Conservation (phyloP, 2,888 invertebrate species). For the Apodemia mormo region DNA sequence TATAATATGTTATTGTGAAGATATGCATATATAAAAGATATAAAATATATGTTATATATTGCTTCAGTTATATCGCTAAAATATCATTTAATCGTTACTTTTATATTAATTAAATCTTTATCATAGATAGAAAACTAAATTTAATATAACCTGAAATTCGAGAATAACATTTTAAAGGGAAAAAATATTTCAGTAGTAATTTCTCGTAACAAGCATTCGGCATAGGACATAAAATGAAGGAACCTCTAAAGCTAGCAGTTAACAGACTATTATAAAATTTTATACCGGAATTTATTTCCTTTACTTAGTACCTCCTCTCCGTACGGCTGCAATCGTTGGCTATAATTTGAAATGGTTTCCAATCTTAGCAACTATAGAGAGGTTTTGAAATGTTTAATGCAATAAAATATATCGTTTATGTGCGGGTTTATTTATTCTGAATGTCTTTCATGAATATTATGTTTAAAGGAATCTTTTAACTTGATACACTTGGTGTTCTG, state of each 20-base stretch:
- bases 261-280: constrained; percentile 48
- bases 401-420: constrained; percentile 11
- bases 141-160: constrained; percentile 13
- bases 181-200: constrained; percentile 36
- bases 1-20: too few species aligned
- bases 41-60: too few species aligned
- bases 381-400: constrained; percentile 15
- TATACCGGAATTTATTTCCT: constrained; percentile 44
- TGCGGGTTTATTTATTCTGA: background rate
- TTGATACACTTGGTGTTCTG: background rate
- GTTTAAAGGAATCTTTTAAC: constrained; percentile 13
- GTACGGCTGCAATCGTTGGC: constrained; percentile 36
- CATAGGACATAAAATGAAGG: constrained; percentile 39
- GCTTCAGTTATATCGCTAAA: too few species aligned
- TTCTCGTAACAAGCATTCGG: constrained; percentile 40
- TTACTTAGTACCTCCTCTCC: constrained; percentile 37
- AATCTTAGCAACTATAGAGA: constrained; percentile 32
- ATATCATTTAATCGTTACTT: too few species aligned
- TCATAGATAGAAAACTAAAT: background rate
- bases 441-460: background rate
- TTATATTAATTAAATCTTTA: too few species aligned
- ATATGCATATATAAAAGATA: too few species aligned
- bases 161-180: constrained; percentile 26
- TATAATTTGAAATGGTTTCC: constrained; percentile 42
- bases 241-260: constrained; percentile 43